Evolutionary conservation across 2,113 vertebrate species (phyloP).

Genomic region (Cyprinodon brontotheroides): DNA sequence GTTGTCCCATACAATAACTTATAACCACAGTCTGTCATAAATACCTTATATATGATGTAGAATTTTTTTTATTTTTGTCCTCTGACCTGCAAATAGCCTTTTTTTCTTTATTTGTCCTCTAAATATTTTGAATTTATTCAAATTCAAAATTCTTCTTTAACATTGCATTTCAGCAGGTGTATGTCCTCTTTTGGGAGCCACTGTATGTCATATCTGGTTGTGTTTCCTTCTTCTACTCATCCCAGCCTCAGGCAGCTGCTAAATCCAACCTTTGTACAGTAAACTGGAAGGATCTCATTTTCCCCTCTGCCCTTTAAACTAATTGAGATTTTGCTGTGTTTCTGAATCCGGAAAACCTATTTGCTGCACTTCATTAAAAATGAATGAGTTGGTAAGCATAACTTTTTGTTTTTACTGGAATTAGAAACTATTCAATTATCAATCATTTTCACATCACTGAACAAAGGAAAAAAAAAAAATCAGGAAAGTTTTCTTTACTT

Average conservation of each 20-base stretch:
- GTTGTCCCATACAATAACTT: not conserved
- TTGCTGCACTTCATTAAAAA: conserved; percentile 46
- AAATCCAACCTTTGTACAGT: conserved; percentile 34
- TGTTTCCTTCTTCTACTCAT: conserved; percentile 1
- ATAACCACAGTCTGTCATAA: not conserved
- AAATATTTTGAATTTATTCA: not conserved
- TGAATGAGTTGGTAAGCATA: conserved; percentile 22
- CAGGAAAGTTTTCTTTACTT: not conserved
- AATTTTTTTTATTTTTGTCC: not conserved
- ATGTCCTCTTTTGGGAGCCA: not conserved
- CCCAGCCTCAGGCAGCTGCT: not conserved
- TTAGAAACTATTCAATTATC: not conserved
- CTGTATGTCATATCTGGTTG: not conserved
- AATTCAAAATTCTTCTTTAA: not conserved
- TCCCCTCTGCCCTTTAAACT: conserved; percentile 45
- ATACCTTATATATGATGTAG: not conserved
- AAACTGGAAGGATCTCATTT: conserved; percentile 39
- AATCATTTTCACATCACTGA: conserved; percentile 11
- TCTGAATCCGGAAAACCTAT: conserved; percentile 24
- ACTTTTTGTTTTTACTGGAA: not conserved
- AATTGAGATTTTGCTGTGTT: conserved; percentile 31
- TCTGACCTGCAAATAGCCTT: not conserved
- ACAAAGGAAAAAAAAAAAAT: conserved; percentile 5
- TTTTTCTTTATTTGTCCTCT: not conserved
- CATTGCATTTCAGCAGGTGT: not conserved